Conservation (phyloP, 2,113 vertebrate genomes). For the Alligator mississippiensis region DNA sequence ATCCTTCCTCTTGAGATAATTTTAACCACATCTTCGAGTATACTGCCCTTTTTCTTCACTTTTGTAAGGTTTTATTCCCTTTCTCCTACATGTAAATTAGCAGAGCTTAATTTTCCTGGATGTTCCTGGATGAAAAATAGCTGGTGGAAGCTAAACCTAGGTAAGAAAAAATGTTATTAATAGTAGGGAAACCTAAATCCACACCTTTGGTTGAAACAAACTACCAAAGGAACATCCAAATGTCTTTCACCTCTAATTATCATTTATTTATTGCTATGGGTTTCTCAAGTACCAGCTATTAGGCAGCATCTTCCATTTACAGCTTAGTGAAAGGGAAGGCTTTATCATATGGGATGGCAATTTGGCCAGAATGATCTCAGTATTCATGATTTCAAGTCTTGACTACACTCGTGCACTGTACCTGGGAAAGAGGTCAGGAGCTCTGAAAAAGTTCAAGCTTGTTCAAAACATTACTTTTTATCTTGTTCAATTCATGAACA, state of each 20-base stretch:
- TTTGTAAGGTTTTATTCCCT: not conserved
- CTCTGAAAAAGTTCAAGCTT: not conserved
- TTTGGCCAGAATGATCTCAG: not conserved
- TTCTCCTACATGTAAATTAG: not conserved
- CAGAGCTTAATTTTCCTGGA: not conserved
- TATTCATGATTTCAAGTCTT: not conserved
- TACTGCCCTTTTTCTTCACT: not conserved
- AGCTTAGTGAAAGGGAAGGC: not conserved
- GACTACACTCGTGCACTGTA: not conserved
- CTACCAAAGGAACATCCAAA: fast-evolving
- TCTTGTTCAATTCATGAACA: too few relatives aligned
- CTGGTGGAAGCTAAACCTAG: not conserved
- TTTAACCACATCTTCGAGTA: not conserved
- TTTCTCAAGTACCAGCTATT: not conserved
- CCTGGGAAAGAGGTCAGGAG: not conserved
- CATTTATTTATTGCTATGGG: not conserved
- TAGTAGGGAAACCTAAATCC: not conserved
- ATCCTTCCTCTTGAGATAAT: not conserved
- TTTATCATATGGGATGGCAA: not conserved
- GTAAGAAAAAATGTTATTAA: not conserved
- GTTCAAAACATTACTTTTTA: not conserved
- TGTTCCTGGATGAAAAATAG: not conserved
- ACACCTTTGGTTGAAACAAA: not conserved
- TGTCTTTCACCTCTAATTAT: fast-evolving
- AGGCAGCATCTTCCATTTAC: not conserved